Conservation (phyloP, 2,113 vertebrate genomes). For the Motacilla tschutschensis region DNA sequence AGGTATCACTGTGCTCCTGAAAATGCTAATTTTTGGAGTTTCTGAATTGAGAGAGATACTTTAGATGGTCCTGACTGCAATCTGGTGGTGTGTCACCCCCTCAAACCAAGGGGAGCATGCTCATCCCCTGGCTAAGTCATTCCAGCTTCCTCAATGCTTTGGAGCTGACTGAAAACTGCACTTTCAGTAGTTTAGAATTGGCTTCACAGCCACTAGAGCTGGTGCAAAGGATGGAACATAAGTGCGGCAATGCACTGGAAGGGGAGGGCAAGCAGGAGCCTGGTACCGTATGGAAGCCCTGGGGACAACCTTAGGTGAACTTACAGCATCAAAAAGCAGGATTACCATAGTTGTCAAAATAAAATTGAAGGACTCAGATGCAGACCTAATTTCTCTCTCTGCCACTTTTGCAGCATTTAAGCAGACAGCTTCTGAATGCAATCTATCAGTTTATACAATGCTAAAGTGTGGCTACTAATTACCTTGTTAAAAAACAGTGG, state of each 20-base stretch:
- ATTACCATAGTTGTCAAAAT: background rate
- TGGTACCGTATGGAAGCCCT: background rate
- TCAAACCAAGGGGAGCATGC: background rate
- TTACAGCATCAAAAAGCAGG: background rate
- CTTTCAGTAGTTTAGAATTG: background rate
- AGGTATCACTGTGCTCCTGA: background rate
- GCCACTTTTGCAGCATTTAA: background rate
- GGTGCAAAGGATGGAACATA: background rate
- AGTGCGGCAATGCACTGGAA: background rate
- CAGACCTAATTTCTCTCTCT: background rate
- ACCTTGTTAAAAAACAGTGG: background rate
- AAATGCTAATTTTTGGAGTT: background rate
- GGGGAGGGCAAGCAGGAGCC: background rate
- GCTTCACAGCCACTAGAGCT: background rate
- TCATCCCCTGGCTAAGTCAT: background rate
- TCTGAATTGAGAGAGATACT: background rate
- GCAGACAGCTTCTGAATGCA: background rate
- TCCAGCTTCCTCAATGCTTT: background rate
- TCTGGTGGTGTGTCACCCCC: background rate
- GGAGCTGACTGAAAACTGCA: background rate
- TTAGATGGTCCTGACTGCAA: background rate
- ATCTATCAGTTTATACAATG: background rate
- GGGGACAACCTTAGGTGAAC: background rate
- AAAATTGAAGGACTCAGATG: background rate
- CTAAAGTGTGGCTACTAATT: background rate